phyloP scores from a whole-genome alignment of 1,140 invertebrate species.

The Pectinophora gossypiella region DNA sequence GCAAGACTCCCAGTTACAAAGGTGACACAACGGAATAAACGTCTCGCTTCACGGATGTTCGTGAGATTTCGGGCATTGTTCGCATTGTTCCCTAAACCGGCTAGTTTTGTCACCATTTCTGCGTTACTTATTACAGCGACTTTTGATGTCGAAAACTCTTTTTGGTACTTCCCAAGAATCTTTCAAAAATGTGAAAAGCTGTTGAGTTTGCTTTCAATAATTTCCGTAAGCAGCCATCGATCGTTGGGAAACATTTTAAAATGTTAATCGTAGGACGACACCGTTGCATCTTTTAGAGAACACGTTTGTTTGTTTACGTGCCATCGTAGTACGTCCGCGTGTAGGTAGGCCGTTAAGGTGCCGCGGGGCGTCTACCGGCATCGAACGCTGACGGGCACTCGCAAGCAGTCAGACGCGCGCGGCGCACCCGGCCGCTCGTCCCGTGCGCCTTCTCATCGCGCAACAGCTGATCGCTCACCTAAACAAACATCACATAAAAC shows the following conservation, averaged over 20 bases:
- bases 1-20: conserved; percentile 1
- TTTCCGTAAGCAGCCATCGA: too few species aligned
- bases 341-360: conserved; percentile 51
- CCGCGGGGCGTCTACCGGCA: conserved; percentile 34
- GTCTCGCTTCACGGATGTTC: conserved; percentile 17
- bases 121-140: neutral
- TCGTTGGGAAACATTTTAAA: too few species aligned
- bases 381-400: conserved; percentile 9
- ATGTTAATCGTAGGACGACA: neutral
- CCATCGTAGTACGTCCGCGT: conserved; percentile 53
- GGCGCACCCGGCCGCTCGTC: conserved; percentile 40
- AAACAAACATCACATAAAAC: conserved; percentile 31
- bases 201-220: too few species aligned
- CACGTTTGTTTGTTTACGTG: conserved; percentile 63
- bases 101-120: conserved; percentile 18
- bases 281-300: neutral
- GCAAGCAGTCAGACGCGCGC: conserved; percentile 54
- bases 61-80: conserved; percentile 35
- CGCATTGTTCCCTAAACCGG: conserved; percentile 21
- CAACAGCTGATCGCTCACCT: conserved; percentile 53
- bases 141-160: neutral
- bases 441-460: conserved; percentile 17
- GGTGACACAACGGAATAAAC: conserved; percentile 15
- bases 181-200: too few species aligned
- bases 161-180: too few species aligned